Evolutionary conservation across 2,797 vertebrate species (phyloP).

Genomic region (Cygnus olor): DNA sequence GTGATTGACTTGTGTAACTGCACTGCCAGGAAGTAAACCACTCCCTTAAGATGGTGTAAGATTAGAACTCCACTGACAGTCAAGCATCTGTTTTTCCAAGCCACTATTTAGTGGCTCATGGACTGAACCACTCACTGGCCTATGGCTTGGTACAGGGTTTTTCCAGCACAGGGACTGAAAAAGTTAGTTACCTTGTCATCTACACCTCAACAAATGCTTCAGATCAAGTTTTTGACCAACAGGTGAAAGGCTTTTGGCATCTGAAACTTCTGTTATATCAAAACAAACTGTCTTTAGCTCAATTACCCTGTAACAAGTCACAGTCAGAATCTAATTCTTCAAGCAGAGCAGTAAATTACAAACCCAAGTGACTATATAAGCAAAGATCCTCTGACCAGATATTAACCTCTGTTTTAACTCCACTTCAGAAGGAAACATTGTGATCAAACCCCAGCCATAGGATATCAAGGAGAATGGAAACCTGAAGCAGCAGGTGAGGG

Average conservation of each 20-base stretch:
- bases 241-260: neutral
- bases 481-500: slow-evolving; percentile 72
- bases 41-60: slow-evolving; percentile 19
- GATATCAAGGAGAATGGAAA: slow-evolving; percentile 59
- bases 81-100: neutral
- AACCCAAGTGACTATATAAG: slow-evolving; percentile 5
- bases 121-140: neutral
- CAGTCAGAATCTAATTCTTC: slow-evolving; percentile 42
- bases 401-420: slow-evolving; percentile 34
- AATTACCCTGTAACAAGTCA: slow-evolving; percentile 34
- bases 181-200: neutral
- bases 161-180: neutral
- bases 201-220: slow-evolving; percentile 21
- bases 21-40: slow-evolving; percentile 15
- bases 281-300: slow-evolving; percentile 8
- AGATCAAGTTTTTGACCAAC: slow-evolving; percentile 25
- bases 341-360: slow-evolving; percentile 43
- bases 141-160: slow-evolving; percentile 3
- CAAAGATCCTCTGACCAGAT: slow-evolving; percentile 35
- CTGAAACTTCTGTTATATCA: neutral
- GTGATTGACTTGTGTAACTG: slow-evolving; percentile 17
- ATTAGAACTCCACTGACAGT: slow-evolving; percentile 19
- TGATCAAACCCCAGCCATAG: slow-evolving; percentile 68
- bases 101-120: neutral
- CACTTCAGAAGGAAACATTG: slow-evolving; percentile 53